These are phyloP conservation scores for Anabas testudineus DNA, from an alignment of 2,797 vertebrate genomes.

Conservation along the genomic window DNA sequence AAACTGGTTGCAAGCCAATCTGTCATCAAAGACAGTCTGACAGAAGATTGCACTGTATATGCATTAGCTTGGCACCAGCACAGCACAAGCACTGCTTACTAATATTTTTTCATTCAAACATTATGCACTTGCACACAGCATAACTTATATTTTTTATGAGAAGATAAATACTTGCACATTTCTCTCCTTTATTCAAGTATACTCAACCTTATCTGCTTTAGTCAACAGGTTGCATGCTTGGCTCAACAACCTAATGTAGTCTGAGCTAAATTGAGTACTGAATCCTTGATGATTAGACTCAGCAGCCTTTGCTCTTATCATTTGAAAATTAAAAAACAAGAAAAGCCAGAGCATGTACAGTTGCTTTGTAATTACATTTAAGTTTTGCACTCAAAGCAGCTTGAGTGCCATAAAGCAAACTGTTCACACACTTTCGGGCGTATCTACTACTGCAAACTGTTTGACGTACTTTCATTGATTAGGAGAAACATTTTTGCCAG, in stretches of 20 bases:
- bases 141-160: too few relatives aligned
- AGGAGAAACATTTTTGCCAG: not conserved
- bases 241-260: slow-evolving; percentile 1
- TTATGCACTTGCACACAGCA: not conserved
- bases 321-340: not conserved
- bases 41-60: slow-evolving; percentile 36
- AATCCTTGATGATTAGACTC: slow-evolving; percentile 6
- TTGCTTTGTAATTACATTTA: not conserved
- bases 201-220: not conserved
- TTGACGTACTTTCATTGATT: not conserved
- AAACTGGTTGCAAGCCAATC: slow-evolving; percentile 53
- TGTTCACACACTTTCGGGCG: not conserved
- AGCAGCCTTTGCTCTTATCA: not conserved
- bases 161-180: not conserved
- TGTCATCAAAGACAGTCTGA: slow-evolving; percentile 62
- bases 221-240: slow-evolving; percentile 3
- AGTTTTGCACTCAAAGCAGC: not conserved
- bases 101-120: slow-evolving; percentile 30
- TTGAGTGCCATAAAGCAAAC: not conserved
- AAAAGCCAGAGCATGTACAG: not conserved
- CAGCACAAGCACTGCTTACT: slow-evolving; percentile 8
- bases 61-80: slow-evolving; percentile 45
- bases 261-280: slow-evolving; percentile 13
- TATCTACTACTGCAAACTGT: not conserved
- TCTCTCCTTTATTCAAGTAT: not conserved